Base-by-base conservation (phyloP, 2,888 invertebrate species). In the Heliconius ismenius region DNA sequence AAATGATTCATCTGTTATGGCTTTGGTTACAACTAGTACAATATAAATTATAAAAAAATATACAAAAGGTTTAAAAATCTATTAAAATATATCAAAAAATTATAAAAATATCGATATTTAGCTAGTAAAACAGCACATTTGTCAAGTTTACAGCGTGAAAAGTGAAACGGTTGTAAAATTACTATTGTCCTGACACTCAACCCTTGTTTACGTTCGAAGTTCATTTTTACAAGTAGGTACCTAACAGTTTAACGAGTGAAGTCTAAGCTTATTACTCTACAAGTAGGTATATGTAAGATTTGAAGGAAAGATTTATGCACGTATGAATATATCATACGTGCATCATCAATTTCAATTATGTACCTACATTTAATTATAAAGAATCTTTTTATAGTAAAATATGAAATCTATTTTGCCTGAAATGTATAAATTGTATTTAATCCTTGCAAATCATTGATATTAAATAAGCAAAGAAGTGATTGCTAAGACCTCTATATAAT, bases 101-200 rank as follows among this genome's bases (percentile, higher is more conserved):
- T 43, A 18, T 15, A 49, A 49, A 18, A 49, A 49, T 18, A 18
- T 49, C 43, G 43, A 49, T 18, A 18, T 18, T 49, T 18, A 49
- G 10, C 21, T 10, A 58, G 78, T 78, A 76, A 76, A 70, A 32
- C 64, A 76, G 77, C 77, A 77, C 74, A 69, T 76, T 76, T 79
- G 79, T 79, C 80, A 79, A 78, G 85, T 89, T 91, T 87, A 91
- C 89, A 87, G 90, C 88, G 85, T 86, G 88, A 89, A 89, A 89
- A 88, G 88, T 88, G 88, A 88, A 91, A 90, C 88, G 89, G 89
- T 85, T 85, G 88, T 91, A 87, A 90, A 89, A 81, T 79, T 81
- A 84, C 87, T 87, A 88, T 89, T 89, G 90, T 89, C 87, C 86
- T 82, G 85, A 84, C 83, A 83, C 85, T 84, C 81, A 86, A 82